A percentile compares a stretch with the other conserved stretches of the same genome.
Evolutionary conservation across 2,797 vertebrate genomes (phyloP).

Genomic region (Enteromius treurensis): DNA sequence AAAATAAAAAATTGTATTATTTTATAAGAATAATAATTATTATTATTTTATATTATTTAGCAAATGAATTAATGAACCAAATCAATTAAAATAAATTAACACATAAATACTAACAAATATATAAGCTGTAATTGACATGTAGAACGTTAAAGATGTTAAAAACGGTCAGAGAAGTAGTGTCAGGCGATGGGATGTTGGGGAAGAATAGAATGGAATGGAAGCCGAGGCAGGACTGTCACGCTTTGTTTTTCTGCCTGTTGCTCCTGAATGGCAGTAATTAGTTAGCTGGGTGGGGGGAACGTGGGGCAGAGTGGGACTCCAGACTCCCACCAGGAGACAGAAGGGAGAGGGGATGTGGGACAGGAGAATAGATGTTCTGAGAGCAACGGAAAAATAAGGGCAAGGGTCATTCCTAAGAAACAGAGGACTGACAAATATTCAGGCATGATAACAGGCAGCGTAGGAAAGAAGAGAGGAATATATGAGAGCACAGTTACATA

Average conservation of each 20-base stretch:
- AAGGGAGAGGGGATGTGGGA: constrained; percentile 29
- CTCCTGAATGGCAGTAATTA: constrained; percentile 85
- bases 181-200: constrained; percentile 68
- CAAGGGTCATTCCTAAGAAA: constrained; percentile 30
- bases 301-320: constrained; percentile 60
- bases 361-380: constrained; percentile 33
- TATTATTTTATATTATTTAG: neutral
- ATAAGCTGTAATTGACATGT: neutral
- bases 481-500: neutral
- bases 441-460: neutral
- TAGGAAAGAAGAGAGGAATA: neutral
- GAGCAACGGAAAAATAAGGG: constrained; percentile 10
- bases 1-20: neutral
- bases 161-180: constrained; percentile 60
- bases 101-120: neutral
- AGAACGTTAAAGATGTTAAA: neutral
- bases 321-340: constrained; percentile 69
- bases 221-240: constrained; percentile 75
- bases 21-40: no score
- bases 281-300: constrained; percentile 72
- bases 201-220: constrained; percentile 65
- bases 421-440: constrained; percentile 38
- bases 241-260: constrained; percentile 86
- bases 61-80: neutral
- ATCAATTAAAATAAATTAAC: neutral